Percentiles rank a stretch among this genome's conserved stretches.
phyloP scores from a whole-genome alignment of 1,140 invertebrate species.

The Prorops nasuta region DNA sequence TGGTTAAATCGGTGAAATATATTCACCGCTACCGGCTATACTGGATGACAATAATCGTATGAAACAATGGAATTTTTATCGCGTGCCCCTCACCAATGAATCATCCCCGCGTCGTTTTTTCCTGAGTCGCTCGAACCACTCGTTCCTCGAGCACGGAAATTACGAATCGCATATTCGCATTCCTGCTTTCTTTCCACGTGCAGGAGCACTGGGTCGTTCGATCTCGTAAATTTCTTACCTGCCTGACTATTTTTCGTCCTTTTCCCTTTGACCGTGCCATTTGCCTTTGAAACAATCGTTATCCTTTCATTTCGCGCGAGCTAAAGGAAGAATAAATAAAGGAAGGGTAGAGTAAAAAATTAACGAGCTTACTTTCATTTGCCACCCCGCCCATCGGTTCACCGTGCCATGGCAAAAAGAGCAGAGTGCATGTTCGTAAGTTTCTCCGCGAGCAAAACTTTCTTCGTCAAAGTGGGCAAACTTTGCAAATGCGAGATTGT shows the following conservation, averaged over 20 bases:
- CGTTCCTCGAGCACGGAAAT: background rate
- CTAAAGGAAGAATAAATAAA: too few species aligned
- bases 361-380: too few species aligned
- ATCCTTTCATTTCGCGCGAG: too few species aligned
- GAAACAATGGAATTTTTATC: slow-evolving; percentile 7
- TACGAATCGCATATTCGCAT: slow-evolving; percentile 12
- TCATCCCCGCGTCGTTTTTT: background rate
- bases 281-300: too few species aligned
- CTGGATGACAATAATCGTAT: background rate
- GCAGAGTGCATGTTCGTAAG: too few species aligned
- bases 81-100: background rate
- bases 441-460: too few species aligned
- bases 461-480: too few species aligned
- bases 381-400: too few species aligned
- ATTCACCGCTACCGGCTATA: background rate
- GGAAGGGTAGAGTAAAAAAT: too few species aligned
- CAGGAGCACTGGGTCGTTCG: background rate
- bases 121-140: background rate
- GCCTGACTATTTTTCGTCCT: background rate
- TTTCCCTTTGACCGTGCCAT: background rate
- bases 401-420: too few species aligned
- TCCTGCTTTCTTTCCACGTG: slow-evolving; percentile 5
- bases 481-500: too few species aligned
- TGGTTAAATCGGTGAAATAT: too few species aligned
- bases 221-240: background rate